Evolutionary conservation across 1,140 invertebrate species (phyloP).

Genomic region (Panulirus ornatus): DNA sequence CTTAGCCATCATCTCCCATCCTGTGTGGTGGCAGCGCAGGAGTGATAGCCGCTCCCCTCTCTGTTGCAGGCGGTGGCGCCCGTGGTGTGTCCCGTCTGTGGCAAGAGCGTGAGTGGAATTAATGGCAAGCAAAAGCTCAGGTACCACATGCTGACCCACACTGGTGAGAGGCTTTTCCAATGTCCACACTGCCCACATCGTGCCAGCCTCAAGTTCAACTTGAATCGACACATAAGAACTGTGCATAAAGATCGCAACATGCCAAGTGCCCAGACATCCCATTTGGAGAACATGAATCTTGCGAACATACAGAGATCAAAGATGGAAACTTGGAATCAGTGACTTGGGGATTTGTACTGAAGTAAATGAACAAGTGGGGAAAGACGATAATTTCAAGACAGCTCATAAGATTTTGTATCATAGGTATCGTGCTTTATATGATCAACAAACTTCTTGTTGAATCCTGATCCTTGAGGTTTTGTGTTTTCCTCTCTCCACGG

Average conservation of each 20-base stretch:
- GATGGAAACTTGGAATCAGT: conserved; percentile 11
- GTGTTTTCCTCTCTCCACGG: neutral
- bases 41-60: conserved; percentile 65
- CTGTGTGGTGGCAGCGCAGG: conserved; percentile 15
- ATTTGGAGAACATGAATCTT: conserved; percentile 14
- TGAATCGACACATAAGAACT: conserved; percentile 74
- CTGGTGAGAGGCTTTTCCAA: conserved; percentile 80
- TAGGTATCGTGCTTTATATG: conserved; percentile 8
- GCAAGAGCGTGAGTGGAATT: conserved; percentile 71
- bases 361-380: neutral
- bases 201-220: conserved; percentile 71
- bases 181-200: conserved; percentile 79
- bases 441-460: neutral
- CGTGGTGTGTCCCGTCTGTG: conserved; percentile 72
- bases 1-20: neutral
- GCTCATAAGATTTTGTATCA: neutral
- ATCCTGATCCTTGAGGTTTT: neutral
- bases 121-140: conserved; percentile 74
- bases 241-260: conserved; percentile 58
- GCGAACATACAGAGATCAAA: conserved; percentile 3
- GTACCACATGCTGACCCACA: conserved; percentile 77
- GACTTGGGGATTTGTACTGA: neutral
- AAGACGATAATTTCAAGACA: neutral
- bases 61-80: conserved; percentile 71
- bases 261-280: conserved; percentile 16